phyloP scores from a whole-genome alignment of 2,888 invertebrate species.

The Amphipoea lucens region DNA sequence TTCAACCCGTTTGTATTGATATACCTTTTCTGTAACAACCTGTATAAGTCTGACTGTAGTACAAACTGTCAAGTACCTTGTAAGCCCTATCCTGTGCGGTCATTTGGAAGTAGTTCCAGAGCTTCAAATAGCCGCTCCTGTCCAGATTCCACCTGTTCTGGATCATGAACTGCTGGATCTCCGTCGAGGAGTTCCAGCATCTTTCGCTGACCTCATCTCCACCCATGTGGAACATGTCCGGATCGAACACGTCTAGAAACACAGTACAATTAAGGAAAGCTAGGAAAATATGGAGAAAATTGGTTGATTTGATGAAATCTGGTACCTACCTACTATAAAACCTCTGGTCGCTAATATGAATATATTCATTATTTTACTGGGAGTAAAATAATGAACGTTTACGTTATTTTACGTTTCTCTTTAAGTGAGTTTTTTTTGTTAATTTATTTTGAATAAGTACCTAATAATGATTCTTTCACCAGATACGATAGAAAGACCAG shows the following conservation, averaged over 20 bases:
- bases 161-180: constrained; percentile 93
- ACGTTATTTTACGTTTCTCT: not conserved
- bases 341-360: not conserved
- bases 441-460: not conserved
- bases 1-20: no score
- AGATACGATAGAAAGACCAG: not conserved
- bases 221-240: constrained; percentile 96
- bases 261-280: not conserved
- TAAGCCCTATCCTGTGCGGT: constrained; percentile 91
- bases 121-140: constrained; percentile 91
- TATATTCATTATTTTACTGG: not conserved
- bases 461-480: not conserved
- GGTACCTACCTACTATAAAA: not conserved
- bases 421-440: not conserved
- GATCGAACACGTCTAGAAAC: constrained; percentile 90
- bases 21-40: no score
- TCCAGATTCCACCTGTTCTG: constrained; percentile 91
- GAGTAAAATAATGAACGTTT: not conserved
- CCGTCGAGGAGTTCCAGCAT: constrained; percentile 94
- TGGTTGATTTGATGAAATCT: not conserved
- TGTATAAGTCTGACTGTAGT: not conserved
- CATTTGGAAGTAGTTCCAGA: constrained; percentile 95
- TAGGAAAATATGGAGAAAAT: not conserved
- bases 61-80: constrained; percentile 75
- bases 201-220: constrained; percentile 94